A percentile compares a stretch with the other conserved stretches of the same genome.
These are phyloP conservation scores for Bradysia coprophila DNA, from an alignment of 1,140 invertebrate genomes.

Conservation along the genomic window DNA sequence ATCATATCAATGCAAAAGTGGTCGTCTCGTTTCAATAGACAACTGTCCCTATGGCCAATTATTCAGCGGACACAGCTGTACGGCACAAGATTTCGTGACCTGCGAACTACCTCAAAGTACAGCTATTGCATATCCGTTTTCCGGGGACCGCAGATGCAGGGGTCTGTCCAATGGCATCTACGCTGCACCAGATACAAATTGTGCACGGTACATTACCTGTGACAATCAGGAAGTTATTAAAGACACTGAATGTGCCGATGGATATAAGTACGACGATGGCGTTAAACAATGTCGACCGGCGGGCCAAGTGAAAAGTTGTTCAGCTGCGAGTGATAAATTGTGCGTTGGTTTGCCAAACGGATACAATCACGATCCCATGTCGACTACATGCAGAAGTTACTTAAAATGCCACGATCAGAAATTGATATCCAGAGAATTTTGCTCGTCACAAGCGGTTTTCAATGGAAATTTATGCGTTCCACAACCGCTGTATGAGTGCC, in stretches of 20 bases:
- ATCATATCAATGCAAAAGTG: conserved; percentile 16
- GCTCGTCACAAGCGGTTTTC: conserved; percentile 16
- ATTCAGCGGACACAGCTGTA: conserved; percentile 10
- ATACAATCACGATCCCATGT: conserved; percentile 2
- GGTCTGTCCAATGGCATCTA: conserved; percentile 1
- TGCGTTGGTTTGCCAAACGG: conserved; percentile 11
- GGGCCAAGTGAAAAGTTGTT: neutral
- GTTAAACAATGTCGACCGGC: neutral
- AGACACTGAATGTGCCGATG: neutral
- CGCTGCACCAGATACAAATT: neutral
- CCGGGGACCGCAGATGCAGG: conserved; percentile 4
- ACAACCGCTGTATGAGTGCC: conserved; percentile 6
- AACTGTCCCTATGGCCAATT: conserved; percentile 6
- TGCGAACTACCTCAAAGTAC: conserved; percentile 4
- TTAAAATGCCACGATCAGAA: conserved; percentile 11
- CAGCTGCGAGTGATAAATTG: neutral
- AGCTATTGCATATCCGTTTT: conserved; percentile 4
- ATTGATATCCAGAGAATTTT: conserved; percentile 8
- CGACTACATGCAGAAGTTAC: conserved; percentile 15
- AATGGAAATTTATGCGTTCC: conserved; percentile 20
- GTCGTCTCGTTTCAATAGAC: conserved; percentile 10
- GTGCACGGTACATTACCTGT: conserved; percentile 2
- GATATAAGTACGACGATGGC: conserved; percentile 2
- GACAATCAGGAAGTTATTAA: conserved; percentile 1
- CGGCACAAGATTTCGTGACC: conserved; percentile 10